Percentiles rank a stretch among this genome's conserved stretches.
phyloP scores from a whole-genome alignment of 2,888 invertebrate species.

The Chrysolina oricalcia region DNA sequence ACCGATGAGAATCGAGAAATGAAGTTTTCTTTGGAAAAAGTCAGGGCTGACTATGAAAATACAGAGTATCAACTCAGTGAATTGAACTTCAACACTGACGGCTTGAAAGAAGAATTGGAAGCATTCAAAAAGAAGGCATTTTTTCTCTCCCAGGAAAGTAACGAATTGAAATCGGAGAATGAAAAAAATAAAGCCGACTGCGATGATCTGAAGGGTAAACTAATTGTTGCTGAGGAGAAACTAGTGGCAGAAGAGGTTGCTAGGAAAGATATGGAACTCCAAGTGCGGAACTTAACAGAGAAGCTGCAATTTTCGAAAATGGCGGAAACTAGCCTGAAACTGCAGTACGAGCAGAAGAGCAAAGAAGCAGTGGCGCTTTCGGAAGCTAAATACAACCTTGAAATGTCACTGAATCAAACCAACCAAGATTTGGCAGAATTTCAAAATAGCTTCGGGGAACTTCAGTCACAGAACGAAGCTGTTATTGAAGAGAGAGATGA shows the following conservation, averaged over 20 bases:
- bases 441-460: slow-evolving; percentile 54
- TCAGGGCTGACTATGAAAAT: slow-evolving; percentile 69
- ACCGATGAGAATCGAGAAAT: slow-evolving; percentile 63
- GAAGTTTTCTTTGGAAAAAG: slow-evolving; percentile 71
- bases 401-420: slow-evolving; percentile 52
- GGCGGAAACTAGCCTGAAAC: slow-evolving; percentile 66
- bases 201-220: slow-evolving; percentile 61
- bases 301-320: slow-evolving; percentile 70
- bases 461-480: slow-evolving; percentile 56
- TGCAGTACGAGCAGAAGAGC: slow-evolving; percentile 64
- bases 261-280: slow-evolving; percentile 56
- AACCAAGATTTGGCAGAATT: slow-evolving; percentile 48
- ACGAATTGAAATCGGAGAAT: slow-evolving; percentile 55
- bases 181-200: slow-evolving; percentile 58
- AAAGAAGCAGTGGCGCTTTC: slow-evolving; percentile 60
- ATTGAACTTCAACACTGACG: slow-evolving; percentile 73
- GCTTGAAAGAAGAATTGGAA: slow-evolving; percentile 67
- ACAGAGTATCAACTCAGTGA: slow-evolving; percentile 69
- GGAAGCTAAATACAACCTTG: slow-evolving; percentile 59
- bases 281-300: slow-evolving; percentile 64
- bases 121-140: slow-evolving; percentile 62
- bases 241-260: slow-evolving; percentile 61
- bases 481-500: slow-evolving; percentile 45
- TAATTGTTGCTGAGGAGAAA: slow-evolving; percentile 63
- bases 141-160: slow-evolving; percentile 63